Evolutionary conservation across 1,140 invertebrate species (phyloP), one percentile per base, ranked within the genome.

Genomic region (Musca domestica): DNA sequence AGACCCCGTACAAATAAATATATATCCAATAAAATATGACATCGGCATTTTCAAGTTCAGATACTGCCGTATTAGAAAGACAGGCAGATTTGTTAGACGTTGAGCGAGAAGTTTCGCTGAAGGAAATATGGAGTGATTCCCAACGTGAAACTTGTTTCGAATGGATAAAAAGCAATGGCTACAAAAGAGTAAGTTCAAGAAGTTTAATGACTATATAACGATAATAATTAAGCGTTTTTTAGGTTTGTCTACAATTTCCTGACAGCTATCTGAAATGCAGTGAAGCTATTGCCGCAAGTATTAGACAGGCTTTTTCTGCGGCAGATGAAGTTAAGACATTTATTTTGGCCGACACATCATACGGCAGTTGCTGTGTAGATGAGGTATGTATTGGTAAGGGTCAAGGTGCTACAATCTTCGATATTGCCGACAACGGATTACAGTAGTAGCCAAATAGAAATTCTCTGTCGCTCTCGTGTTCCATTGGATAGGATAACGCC

Each of bases 301-400:
- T 98, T 15, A 88, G 90, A 76, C 81, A 64, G 12, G 17, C 46
- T 85, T 54, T 74, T 74, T 25, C 46, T 12, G 17, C 15, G 4
- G 17, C 67, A 2, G n/a, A 61, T 1, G 47, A 49, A 12, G 67
- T 46, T 10, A 87, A 90, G 74, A 78, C 95, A 1, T 96, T 91
- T 76, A 91, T 98, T 73, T 83, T 98, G 22, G 95, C 91, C n/a
- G 95, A 98, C 75, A 95, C 94, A 19, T 91, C 94, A 10, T 97
- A 95, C 83, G 94, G 93, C 73, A 97, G 94, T 82, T 98, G 95
- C 81, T 98, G 95, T 83, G 89, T 96, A 6, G 95, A 98, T 84
- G 93, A 95, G 83, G 88, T 96, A 41, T 51, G 46, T 64, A 10
- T 2, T 7, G 10, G 6, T 10, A 9, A 30, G 27, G 27, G 9